These are phyloP conservation scores for Nephrotoma guestfalica DNA, from an alignment of 2,888 invertebrate genomes.

Conservation along the genomic window DNA sequence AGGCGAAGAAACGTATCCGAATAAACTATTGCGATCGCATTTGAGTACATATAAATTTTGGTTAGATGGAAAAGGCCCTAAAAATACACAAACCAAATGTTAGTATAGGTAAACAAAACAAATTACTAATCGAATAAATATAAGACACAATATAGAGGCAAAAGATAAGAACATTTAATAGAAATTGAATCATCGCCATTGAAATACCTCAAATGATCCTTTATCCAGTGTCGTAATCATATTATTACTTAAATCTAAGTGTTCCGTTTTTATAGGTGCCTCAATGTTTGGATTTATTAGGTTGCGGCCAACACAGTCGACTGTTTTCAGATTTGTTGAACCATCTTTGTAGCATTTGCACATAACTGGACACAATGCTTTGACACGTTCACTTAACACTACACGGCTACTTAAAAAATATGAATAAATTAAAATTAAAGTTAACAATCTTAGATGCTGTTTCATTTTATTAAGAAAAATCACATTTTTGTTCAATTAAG, in stretches of 20 bases:
- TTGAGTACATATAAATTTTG: constrained; percentile 34
- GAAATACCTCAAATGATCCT: background rate
- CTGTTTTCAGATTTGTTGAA: background rate
- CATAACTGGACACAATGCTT: background rate
- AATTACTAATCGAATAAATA: background rate
- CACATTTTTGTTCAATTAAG: background rate
- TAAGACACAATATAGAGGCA: background rate
- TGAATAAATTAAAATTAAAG: background rate
- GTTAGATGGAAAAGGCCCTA: constrained; percentile 21
- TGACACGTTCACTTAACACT: background rate
- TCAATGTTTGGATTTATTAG: background rate
- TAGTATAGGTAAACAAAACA: background rate
- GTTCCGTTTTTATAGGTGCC: background rate
- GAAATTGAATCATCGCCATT: background rate
- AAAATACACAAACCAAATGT: background rate
- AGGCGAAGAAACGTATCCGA: constrained; percentile 43
- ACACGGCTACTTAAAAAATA: background rate
- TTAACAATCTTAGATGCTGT: background rate
- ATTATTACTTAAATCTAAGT: background rate
- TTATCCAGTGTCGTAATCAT: background rate
- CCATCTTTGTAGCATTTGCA: background rate
- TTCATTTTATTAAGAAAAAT: background rate
- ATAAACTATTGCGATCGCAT: constrained; percentile 45
- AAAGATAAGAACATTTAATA: background rate
- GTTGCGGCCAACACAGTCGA: background rate